Percentiles rank a stretch among this genome's conserved stretches.
Evolutionary conservation across 2,888 invertebrate species (phyloP).

Genomic region (Diplazon laetatorius): DNA sequence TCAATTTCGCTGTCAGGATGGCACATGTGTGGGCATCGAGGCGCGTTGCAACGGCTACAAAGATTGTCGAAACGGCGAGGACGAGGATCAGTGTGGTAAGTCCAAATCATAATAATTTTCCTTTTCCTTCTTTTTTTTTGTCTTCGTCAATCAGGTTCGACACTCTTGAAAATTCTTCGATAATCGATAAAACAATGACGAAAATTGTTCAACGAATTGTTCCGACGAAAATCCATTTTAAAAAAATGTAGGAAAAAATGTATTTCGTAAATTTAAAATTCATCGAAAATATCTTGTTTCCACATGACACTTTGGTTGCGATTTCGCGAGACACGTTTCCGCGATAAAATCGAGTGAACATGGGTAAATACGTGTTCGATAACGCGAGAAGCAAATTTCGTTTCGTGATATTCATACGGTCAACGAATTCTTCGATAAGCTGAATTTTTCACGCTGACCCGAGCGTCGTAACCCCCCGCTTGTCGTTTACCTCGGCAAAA

Average conservation of each 20-base stretch:
- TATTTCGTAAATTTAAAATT: background rate
- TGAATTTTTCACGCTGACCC: constrained; percentile 56
- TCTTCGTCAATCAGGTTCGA: background rate
- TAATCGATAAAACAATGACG: background rate
- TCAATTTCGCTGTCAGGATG: constrained; percentile 85
- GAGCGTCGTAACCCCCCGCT: constrained; percentile 35
- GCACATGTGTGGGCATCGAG: constrained; percentile 83
- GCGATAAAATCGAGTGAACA: background rate
- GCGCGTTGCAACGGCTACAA: constrained; percentile 83
- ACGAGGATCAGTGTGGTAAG: constrained; percentile 84
- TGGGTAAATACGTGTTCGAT: background rate
- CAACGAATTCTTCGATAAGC: constrained; percentile 51
- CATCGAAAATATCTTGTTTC: background rate
- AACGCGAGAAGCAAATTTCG: constrained; percentile 41
- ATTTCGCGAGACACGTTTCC: constrained; percentile 26
- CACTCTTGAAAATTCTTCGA: background rate
- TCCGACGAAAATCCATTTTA: background rate
- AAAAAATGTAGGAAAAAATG: background rate
- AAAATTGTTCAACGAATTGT: background rate
- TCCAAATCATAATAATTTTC: constrained; percentile 58
- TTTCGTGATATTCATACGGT: constrained; percentile 41
- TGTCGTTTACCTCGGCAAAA: constrained; percentile 9
- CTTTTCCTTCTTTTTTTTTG: no score
- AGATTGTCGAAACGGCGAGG: constrained; percentile 85
- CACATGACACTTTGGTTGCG: constrained; percentile 33